Conservation (phyloP, 1,140 invertebrate species). For the Penaeus japonicus region DNA sequence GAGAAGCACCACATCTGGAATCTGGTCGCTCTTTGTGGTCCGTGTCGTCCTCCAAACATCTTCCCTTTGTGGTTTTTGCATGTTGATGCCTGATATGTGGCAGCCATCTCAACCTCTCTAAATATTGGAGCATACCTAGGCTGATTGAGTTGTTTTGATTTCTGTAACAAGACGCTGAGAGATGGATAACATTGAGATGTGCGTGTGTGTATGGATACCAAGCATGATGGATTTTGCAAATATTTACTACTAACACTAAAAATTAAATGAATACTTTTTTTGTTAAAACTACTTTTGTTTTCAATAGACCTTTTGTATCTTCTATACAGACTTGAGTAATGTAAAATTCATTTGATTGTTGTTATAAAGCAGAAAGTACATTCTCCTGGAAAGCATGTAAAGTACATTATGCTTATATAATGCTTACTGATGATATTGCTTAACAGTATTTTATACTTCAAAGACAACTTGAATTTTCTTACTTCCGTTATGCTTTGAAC, state of each 20-base stretch:
- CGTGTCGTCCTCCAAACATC: neutral
- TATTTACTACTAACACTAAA: neutral
- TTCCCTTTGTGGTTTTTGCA: neutral
- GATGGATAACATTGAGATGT: too few species aligned
- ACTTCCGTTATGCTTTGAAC: neutral
- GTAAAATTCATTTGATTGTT: too few species aligned
- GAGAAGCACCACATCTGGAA: too few species aligned
- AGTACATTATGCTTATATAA: neutral
- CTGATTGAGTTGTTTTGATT: neutral
- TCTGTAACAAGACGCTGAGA: neutral
- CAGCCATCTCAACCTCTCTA: neutral
- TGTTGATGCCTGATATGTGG: neutral
- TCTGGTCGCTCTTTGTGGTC: too few species aligned
- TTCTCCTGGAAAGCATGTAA: neutral
- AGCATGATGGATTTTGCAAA: neutral
- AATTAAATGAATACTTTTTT: neutral
- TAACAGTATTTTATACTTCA: neutral
- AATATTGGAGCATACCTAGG: neutral
- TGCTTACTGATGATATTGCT: conserved; percentile 3
- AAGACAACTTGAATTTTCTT: neutral
- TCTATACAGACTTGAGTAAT: too few species aligned
- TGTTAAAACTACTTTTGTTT: neutral
- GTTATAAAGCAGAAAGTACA: too few species aligned
- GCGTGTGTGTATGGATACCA: too few species aligned
- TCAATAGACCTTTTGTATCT: too few species aligned